phyloP scores from a whole-genome alignment of 2,113 vertebrate genomes.

The Phylloscopus trochilus region DNA sequence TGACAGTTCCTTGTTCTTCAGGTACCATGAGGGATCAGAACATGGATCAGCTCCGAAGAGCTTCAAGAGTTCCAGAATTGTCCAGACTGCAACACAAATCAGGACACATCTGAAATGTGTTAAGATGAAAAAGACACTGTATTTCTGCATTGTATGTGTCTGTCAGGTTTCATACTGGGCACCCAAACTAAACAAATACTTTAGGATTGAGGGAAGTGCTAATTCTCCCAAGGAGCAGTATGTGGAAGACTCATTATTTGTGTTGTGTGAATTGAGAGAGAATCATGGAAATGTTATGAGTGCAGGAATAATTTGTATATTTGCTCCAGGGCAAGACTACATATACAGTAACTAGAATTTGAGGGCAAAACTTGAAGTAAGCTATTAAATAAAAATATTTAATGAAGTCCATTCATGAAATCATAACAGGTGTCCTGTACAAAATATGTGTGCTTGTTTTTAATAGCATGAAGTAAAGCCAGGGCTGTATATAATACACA shows the following conservation, averaged over 20 bases:
- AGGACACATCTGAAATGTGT: background rate
- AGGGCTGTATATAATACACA: rapidly evolving
- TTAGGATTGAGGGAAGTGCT: background rate
- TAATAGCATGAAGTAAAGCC: background rate
- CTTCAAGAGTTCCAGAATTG: background rate
- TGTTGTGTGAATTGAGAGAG: background rate
- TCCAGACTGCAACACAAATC: background rate
- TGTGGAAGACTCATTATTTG: background rate
- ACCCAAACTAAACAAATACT: background rate
- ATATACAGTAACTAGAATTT: background rate
- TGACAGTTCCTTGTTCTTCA: background rate
- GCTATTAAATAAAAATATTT: background rate
- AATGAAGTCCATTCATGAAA: background rate
- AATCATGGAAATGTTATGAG: background rate
- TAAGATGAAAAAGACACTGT: background rate
- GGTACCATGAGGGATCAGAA: rapidly evolving
- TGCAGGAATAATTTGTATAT: background rate
- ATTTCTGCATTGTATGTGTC: background rate
- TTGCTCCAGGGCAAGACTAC: background rate
- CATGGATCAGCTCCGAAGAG: background rate
- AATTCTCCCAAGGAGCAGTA: background rate
- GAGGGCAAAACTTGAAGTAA: background rate
- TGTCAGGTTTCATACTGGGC: background rate
- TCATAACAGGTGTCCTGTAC: background rate
- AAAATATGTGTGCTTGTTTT: background rate